Evolutionary conservation across 2,888 invertebrate species (phyloP).

Genomic region (Platynereis dumerilii): DNA sequence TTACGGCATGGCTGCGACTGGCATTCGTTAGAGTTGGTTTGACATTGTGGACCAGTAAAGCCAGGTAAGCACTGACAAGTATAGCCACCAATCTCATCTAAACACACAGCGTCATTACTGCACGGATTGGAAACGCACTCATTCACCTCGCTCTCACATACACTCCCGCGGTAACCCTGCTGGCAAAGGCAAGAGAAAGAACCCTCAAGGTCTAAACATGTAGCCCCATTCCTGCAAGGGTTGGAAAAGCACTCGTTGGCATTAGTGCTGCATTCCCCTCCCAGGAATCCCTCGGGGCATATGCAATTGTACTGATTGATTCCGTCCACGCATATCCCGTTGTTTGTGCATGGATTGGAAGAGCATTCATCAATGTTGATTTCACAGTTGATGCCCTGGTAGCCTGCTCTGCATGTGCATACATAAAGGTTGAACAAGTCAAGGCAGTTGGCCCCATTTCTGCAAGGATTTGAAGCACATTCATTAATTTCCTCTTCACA

Average conservation of each 20-base stretch:
- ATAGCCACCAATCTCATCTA: constrained; percentile 81
- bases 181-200: constrained; percentile 38
- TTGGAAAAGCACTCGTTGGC: constrained; percentile 82
- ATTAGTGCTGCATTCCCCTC: constrained; percentile 71
- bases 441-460: constrained; percentile 27
- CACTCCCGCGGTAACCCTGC: constrained; percentile 20
- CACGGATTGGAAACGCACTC: constrained; percentile 77
- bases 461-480: constrained; percentile 33
- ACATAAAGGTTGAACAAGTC: constrained; percentile 17
- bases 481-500: constrained; percentile 22
- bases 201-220: constrained; percentile 38
- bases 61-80: constrained; percentile 53
- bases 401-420: constrained; percentile 25
- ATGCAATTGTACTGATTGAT: constrained; percentile 29
- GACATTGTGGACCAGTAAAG: constrained; percentile 77
- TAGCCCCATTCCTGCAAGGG: constrained; percentile 79
- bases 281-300: constrained; percentile 23
- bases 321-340: constrained; percentile 76
- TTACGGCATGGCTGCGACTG: constrained; percentile 70
- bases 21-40: constrained; percentile 86
- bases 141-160: constrained; percentile 40
- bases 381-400: constrained; percentile 31
- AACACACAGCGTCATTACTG: constrained; percentile 89
- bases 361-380: constrained; percentile 63
- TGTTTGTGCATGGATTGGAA: constrained; percentile 92